A percentile compares a stretch with the other conserved stretches of the same genome.
Conservation (phyloP, 2,113 vertebrate species). For the Fukomys damarensis region DNA sequence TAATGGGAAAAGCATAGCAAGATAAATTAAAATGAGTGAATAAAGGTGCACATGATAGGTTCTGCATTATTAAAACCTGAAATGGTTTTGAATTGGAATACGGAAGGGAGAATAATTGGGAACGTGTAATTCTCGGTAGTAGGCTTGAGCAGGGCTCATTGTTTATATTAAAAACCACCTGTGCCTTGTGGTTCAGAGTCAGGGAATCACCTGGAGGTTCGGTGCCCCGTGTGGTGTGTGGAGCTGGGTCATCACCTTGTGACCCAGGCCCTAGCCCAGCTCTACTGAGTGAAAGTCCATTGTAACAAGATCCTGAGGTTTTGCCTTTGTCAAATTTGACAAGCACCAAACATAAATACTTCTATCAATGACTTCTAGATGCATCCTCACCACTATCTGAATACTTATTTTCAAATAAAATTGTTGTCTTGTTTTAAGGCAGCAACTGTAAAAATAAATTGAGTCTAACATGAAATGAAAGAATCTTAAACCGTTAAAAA, state of each 20-base stretch:
- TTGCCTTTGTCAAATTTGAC: neutral
- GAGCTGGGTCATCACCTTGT: neutral
- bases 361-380: neutral
- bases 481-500: slow-evolving; percentile 44
- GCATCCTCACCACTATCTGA: neutral
- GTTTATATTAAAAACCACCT: neutral
- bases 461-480: neutral
- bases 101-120: neutral
- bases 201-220: neutral
- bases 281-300: neutral
- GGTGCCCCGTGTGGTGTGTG: neutral
- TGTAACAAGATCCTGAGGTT: neutral
- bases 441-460: neutral
- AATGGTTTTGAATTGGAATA: neutral
- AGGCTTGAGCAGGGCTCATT: neutral
- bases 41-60: neutral
- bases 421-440: neutral
- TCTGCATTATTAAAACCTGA: slow-evolving; percentile 15
- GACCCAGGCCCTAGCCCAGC: neutral
- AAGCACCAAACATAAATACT: neutral
- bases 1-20: neutral
- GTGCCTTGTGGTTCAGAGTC: neutral
- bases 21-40: slow-evolving; percentile 31
- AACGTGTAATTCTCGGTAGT: neutral
- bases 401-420: slow-evolving; percentile 29